Conservation (phyloP, 2,113 vertebrate species). For the Psittacula cyanocephala region DNA sequence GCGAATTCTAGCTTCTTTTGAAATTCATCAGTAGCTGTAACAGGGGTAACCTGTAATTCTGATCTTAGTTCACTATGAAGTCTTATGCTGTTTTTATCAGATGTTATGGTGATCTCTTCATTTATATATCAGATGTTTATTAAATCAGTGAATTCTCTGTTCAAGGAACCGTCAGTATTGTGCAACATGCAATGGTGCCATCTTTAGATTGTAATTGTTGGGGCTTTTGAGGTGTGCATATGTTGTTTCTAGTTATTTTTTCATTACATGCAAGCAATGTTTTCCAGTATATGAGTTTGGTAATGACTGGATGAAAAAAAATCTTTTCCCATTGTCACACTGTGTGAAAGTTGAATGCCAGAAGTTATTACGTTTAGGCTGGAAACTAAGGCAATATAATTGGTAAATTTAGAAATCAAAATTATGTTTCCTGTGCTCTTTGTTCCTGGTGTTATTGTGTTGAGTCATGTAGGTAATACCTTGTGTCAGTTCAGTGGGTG, state of each 20-base stretch:
- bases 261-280: neutral
- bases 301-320: neutral
- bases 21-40: neutral
- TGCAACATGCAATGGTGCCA: neutral
- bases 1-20: neutral
- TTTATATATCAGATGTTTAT: neutral
- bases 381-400: neutral
- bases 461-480: neutral
- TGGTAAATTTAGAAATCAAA: neutral
- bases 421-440: neutral
- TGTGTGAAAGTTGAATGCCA: neutral
- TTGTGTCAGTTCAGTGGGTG: neutral
- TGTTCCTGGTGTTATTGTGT: neutral
- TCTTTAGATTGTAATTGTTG: neutral
- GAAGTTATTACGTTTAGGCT: neutral
- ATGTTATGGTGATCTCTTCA: neutral
- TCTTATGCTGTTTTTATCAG: neutral
- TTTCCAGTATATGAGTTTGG: neutral
- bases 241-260: neutral
- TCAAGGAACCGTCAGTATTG: neutral
- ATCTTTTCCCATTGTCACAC: neutral
- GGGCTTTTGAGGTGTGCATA: neutral
- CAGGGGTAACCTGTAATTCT: slow-evolving; percentile 15
- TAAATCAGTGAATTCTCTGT: neutral
- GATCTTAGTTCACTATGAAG: neutral